These are phyloP conservation scores for Tachina fera DNA, from an alignment of 2,888 invertebrate species.

Conservation along the genomic window DNA sequence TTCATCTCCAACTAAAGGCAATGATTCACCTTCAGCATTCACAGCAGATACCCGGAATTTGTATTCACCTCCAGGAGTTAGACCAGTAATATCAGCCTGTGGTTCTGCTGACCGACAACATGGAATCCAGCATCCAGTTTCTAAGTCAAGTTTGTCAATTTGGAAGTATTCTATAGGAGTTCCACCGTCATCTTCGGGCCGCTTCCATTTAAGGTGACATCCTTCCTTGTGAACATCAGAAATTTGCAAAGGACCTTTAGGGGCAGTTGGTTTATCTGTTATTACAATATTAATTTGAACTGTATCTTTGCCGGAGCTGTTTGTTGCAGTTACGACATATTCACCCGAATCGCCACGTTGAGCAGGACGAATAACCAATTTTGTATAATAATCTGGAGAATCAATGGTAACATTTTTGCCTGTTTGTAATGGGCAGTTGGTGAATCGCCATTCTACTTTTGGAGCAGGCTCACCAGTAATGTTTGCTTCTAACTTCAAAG, in stretches of 20 bases:
- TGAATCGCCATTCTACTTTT: slow-evolving; percentile 95
- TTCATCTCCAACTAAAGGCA: slow-evolving; percentile 93
- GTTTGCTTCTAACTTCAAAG: slow-evolving; percentile 96
- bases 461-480: slow-evolving; percentile 98
- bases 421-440: slow-evolving; percentile 89
- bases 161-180: slow-evolving; percentile 97
- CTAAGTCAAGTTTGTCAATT: slow-evolving; percentile 96
- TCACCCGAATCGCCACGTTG: slow-evolving; percentile 92
- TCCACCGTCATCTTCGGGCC: slow-evolving; percentile 97
- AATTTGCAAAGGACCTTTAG: slow-evolving; percentile 94
- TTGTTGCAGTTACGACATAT: slow-evolving; percentile 93
- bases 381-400: slow-evolving; percentile 93
- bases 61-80: slow-evolving; percentile 96
- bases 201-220: slow-evolving; percentile 97
- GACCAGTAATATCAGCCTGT: slow-evolving; percentile 90
- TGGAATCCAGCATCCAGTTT: slow-evolving; percentile 94
- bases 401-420: slow-evolving; percentile 91
- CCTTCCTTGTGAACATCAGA: slow-evolving; percentile 96
- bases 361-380: slow-evolving; percentile 91
- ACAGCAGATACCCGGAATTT: slow-evolving; percentile 98
- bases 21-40: slow-evolving; percentile 97
- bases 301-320: slow-evolving; percentile 93
- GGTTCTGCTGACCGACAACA: slow-evolving; percentile 93
- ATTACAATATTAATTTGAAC: slow-evolving; percentile 92
- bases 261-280: slow-evolving; percentile 93